These are phyloP conservation scores for Tricholauxania praeusta DNA, from an alignment of 2,888 invertebrate species.

Conservation along the genomic window DNA sequence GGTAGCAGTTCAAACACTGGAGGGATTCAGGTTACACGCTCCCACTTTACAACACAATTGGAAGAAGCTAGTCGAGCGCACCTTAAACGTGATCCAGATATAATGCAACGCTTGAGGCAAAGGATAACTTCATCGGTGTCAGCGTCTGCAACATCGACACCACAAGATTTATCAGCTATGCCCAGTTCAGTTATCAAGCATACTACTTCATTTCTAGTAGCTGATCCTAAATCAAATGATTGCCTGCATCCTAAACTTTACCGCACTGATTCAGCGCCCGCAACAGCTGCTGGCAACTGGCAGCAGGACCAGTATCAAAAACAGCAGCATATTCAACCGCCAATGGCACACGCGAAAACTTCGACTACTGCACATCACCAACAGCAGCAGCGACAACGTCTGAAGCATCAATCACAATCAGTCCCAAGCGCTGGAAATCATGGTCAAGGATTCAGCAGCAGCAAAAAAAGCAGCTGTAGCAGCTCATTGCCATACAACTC, in stretches of 20 bases:
- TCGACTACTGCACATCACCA: slow-evolving; percentile 23
- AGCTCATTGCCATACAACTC: slow-evolving; percentile 9
- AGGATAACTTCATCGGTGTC: not conserved
- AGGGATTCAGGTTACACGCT: not conserved
- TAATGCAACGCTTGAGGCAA: slow-evolving; percentile 26
- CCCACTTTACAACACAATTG: not conserved
- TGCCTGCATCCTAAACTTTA: slow-evolving; percentile 52
- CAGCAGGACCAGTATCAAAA: slow-evolving; percentile 10
- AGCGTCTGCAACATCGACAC: slow-evolving; percentile 4
- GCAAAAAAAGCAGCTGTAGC: slow-evolving; percentile 17
- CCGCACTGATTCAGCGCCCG: slow-evolving; percentile 58
- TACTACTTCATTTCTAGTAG: slow-evolving; percentile 44
- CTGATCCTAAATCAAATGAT: slow-evolving; percentile 33
- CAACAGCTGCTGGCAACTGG: slow-evolving; percentile 35
- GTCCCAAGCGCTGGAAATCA: slow-evolving; percentile 41
- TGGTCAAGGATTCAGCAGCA: not conserved
- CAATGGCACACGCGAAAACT: slow-evolving; percentile 1
- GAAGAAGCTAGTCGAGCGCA: slow-evolving; percentile 34
- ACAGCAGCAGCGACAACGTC: slow-evolving; percentile 39
- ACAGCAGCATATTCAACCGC: not conserved
- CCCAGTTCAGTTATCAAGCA: slow-evolving; percentile 48
- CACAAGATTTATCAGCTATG: slow-evolving; percentile 14
- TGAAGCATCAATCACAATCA: slow-evolving; percentile 56
- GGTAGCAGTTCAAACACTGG: not conserved
- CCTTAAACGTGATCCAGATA: slow-evolving; percentile 44